Evolutionary conservation across 2,113 vertebrate genomes (phyloP), one percentile per base, ranked within the genome.

Genomic region (Henicopernis longicauda): DNA sequence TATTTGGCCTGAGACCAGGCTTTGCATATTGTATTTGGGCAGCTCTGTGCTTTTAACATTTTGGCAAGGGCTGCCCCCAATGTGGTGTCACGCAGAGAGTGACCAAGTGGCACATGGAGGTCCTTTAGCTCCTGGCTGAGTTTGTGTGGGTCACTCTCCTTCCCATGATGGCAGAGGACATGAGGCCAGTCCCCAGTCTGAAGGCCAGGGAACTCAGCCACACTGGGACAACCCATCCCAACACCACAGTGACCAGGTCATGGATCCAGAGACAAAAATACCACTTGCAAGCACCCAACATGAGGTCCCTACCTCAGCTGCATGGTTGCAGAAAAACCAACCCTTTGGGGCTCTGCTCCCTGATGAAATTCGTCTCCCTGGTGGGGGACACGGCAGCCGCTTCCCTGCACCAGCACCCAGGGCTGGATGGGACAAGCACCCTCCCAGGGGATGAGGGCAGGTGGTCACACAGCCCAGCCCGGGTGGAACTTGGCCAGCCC

Each of bases 1-100:
- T 32, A 16, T 45, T n/a, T n/a, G n/a, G n/a, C n/a, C n/a, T n/a
- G n/a, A 84, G 31, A 42, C 14, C 42, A 49, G 47, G n/a, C 13
- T 91, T 66, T 55, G 27, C 20, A 25, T 81, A 42, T 67, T 70
- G 89, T 52, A 54, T 91, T 96, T 76, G 82, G 83, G 73, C 36
- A 90, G 47, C 55, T 90, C 84, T 86, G 40, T 16, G 34, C 34
- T 88, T 77, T 83, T 42, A 40, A 65, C 7, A 4, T 38, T 90
- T 85, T 79, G 50, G 34, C 63, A 84, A 91, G 13, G 13, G 50
- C 89, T 70, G 1, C 12, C 13, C 26, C 0, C 5, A 3, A 0
- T 3, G 10, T 44, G 13, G 11, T 55, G 23, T 52, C 65, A 63
- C 13, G 29, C 1, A 32, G 17, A 32, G 31, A 49, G 67, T 12